A percentile compares a stretch with the other conserved stretches of the same genome.
Evolutionary conservation across 2,888 invertebrate genomes (phyloP).

Genomic region (Tyria jacobaeae): DNA sequence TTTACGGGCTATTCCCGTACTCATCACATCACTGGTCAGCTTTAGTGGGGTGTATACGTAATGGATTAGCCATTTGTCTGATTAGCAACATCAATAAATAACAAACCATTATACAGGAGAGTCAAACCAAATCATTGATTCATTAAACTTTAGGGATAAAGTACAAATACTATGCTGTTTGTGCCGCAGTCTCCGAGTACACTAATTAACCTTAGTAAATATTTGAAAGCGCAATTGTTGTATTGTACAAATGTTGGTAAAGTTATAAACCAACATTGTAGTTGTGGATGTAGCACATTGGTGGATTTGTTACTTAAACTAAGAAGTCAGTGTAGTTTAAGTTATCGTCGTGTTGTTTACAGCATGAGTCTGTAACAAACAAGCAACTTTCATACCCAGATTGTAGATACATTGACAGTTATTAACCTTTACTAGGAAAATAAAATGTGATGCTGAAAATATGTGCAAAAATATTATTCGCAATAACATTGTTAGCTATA

Average conservation of each 20-base stretch:
- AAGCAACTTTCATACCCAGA: constrained; percentile 1
- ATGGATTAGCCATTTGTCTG: constrained; percentile 86
- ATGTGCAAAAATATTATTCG: neutral
- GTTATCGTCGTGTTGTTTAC: constrained; percentile 12
- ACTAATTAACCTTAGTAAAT: constrained; percentile 79
- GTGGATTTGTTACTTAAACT: constrained; percentile 13
- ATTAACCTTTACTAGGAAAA: neutral
- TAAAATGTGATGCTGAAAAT: neutral
- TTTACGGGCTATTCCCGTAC: constrained; percentile 63
- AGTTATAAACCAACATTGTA: constrained; percentile 51
- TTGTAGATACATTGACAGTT: neutral
- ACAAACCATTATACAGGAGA: constrained; percentile 68
- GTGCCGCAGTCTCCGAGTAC: constrained; percentile 62
- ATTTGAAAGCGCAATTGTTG: constrained; percentile 62
- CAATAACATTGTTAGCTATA: no score
- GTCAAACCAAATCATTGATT: constrained; percentile 77
- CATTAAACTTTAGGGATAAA: constrained; percentile 77
- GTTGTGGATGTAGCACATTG: constrained; percentile 23
- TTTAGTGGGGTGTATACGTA: constrained; percentile 69
- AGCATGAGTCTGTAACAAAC: constrained; percentile 6
- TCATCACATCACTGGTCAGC: constrained; percentile 61
- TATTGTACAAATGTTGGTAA: constrained; percentile 47
- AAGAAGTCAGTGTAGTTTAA: constrained; percentile 10
- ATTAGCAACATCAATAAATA: constrained; percentile 84
- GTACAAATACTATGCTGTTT: constrained; percentile 66